These are phyloP conservation scores for Drosophila kohkoa DNA, from an alignment of 1,140 invertebrate species.

Conservation along the genomic window DNA sequence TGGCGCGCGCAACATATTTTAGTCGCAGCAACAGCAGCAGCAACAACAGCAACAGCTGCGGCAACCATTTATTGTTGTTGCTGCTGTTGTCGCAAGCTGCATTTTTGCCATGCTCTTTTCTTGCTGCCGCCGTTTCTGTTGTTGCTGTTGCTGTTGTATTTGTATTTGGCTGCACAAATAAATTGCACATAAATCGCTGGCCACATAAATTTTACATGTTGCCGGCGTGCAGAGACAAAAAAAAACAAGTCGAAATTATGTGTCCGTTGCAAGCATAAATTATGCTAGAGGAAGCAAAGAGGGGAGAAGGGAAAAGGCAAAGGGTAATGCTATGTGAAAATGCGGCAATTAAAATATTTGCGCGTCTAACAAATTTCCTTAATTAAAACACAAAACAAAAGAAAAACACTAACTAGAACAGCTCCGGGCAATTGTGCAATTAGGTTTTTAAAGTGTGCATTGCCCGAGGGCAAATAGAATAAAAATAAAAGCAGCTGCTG, in stretches of 20 bases:
- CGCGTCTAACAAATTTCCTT: constrained; percentile 65
- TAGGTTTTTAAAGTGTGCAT: constrained; percentile 19
- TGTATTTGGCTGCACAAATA: constrained; percentile 76
- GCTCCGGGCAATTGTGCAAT: constrained; percentile 30
- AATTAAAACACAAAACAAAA: constrained; percentile 56
- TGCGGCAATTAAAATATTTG: constrained; percentile 77
- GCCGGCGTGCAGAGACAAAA: constrained; percentile 66
- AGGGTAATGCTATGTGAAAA: constrained; percentile 24
- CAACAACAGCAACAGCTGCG: constrained; percentile 64
- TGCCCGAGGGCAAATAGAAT: constrained; percentile 23
- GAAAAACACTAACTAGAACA: constrained; percentile 11
- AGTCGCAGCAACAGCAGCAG: constrained; percentile 48
- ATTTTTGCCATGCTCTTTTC: constrained; percentile 47
- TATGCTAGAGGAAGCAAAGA: constrained; percentile 48
- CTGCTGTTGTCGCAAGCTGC: constrained; percentile 28
- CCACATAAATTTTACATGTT: constrained; percentile 80
- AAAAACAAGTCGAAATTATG: constrained; percentile 77
- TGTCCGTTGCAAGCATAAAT: constrained; percentile 73
- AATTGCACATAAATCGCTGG: constrained; percentile 82
- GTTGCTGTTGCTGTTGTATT: constrained; percentile 13
- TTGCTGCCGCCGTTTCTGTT: constrained; percentile 1
- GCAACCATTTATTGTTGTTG: constrained; percentile 37
- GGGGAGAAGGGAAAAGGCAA: not conserved
- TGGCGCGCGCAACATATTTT: constrained; percentile 66
- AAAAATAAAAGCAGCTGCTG: constrained; percentile 19